Percentiles rank a stretch among this genome's conserved stretches.
Conservation (phyloP, 2,797 vertebrate genomes). For the Tenualosa thibaudeaui region DNA sequence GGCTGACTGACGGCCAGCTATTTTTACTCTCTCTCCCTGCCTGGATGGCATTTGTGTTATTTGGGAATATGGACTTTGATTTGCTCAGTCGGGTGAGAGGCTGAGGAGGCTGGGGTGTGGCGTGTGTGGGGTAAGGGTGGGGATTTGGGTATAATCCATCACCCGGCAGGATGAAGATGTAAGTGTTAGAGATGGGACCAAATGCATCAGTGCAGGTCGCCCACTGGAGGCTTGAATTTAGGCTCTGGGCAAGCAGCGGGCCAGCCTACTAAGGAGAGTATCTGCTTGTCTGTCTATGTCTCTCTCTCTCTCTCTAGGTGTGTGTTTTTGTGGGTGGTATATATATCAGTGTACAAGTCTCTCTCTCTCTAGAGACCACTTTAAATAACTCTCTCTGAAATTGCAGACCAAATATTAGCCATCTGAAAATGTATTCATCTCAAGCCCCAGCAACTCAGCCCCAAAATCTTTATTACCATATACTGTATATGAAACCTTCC, state of each 20-base stretch:
- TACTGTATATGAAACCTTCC: not conserved
- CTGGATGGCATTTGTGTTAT: not conserved
- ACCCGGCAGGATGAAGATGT: constrained; percentile 50
- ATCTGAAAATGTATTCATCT: not conserved
- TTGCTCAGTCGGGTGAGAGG: constrained; percentile 21
- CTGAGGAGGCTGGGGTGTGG: not conserved
- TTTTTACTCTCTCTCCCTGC: not conserved
- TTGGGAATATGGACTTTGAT: not conserved
- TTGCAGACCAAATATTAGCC: not conserved
- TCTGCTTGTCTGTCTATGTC: constrained; percentile 23
- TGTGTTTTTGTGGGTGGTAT: not conserved
- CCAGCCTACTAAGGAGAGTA: constrained; percentile 35
- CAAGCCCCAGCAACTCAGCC: not conserved
- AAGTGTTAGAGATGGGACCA: constrained; percentile 54
- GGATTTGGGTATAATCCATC: constrained; percentile 50
- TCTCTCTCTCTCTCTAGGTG: not conserved
- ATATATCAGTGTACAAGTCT: not conserved
- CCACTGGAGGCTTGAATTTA: constrained; percentile 52
- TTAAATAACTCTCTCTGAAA: not conserved
- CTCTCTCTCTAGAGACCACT: not conserved
- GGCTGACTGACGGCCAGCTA: not conserved
- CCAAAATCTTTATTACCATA: not conserved
- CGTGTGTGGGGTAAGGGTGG: constrained; percentile 37
- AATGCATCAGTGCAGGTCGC: constrained; percentile 58
- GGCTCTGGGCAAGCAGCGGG: constrained; percentile 44